phyloP scores from a whole-genome alignment of 2,888 invertebrate genomes.

The Callyntrura sp. region DNA sequence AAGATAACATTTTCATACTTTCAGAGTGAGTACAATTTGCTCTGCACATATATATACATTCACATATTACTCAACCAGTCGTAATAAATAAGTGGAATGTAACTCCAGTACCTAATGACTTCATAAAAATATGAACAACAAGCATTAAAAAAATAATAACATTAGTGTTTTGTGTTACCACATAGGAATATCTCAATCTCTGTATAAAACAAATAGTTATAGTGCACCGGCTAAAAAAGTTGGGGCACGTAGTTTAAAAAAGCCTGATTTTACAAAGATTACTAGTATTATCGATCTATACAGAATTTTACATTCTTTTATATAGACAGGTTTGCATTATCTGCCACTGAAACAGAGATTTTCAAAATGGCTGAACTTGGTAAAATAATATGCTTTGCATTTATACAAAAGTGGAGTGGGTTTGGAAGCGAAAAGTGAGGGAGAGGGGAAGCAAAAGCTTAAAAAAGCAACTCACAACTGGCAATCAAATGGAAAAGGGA shows the following conservation, averaged over 20 bases:
- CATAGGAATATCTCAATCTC: not conserved
- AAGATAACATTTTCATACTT: too few relatives aligned
- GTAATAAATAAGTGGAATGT: too few relatives aligned
- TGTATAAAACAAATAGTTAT: not conserved
- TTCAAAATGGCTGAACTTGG: conserved; percentile 59
- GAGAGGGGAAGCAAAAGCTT: conserved; percentile 38
- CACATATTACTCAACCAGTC: too few relatives aligned
- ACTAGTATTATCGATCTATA: not conserved
- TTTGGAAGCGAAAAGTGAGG: conserved; percentile 1
- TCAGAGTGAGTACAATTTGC: too few relatives aligned
- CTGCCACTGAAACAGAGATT: not conserved
- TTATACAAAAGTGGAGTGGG: not conserved
- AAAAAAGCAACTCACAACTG: conserved; percentile 5
- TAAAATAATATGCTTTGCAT: not conserved
- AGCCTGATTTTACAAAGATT: not conserved
- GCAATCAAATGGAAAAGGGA: conserved; percentile 45
- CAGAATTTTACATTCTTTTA: not conserved
- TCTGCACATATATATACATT: too few relatives aligned
- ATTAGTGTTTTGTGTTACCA: not conserved
- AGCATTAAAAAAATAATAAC: not conserved
- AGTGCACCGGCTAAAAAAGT: not conserved
- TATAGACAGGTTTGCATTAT: not conserved
- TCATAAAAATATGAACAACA: too few relatives aligned
- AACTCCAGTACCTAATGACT: too few relatives aligned
- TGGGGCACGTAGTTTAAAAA: not conserved